Percentiles rank a stretch among this genome's conserved stretches.
Evolutionary conservation across 2,797 vertebrate genomes (phyloP).

Genomic region (Pangasius larnaudii): DNA sequence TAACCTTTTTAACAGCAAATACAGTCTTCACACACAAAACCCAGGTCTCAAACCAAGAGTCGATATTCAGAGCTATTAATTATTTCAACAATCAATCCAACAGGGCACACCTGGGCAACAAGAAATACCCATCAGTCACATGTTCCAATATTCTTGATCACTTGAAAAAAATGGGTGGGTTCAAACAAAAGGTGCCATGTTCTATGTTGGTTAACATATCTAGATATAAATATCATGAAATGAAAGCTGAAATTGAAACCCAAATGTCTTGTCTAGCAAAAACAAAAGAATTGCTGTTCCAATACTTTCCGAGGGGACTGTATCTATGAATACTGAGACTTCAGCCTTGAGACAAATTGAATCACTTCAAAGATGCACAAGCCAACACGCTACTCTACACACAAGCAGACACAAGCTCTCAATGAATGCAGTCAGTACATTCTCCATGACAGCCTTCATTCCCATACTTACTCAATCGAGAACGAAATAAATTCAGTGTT

Average conservation of each 20-base stretch:
- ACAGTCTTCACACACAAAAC: neutral
- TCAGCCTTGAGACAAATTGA: slow-evolving; percentile 11
- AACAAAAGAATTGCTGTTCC: neutral
- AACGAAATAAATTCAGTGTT: slow-evolving; percentile 24
- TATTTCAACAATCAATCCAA: neutral
- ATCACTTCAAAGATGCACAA: slow-evolving; percentile 11
- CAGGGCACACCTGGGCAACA: neutral
- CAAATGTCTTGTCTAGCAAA: neutral
- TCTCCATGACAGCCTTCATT: slow-evolving; percentile 26
- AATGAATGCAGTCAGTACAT: slow-evolving; percentile 18
- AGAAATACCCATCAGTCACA: neutral
- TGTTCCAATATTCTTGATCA: neutral
- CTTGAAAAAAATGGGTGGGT: neutral
- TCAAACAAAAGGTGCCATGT: neutral
- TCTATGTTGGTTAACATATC: neutral
- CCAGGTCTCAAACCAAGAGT: neutral
- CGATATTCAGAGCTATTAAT: neutral
- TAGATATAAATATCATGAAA: neutral
- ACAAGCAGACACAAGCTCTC: neutral
- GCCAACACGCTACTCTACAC: neutral
- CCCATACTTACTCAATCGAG: slow-evolving; percentile 11
- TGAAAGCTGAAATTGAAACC: neutral
- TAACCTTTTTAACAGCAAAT: too few relatives aligned
- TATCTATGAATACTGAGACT: neutral
- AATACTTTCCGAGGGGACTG: neutral